Evolutionary conservation across 2,113 vertebrate genomes (phyloP).

Genomic region (Cephalopholis sonnerati): DNA sequence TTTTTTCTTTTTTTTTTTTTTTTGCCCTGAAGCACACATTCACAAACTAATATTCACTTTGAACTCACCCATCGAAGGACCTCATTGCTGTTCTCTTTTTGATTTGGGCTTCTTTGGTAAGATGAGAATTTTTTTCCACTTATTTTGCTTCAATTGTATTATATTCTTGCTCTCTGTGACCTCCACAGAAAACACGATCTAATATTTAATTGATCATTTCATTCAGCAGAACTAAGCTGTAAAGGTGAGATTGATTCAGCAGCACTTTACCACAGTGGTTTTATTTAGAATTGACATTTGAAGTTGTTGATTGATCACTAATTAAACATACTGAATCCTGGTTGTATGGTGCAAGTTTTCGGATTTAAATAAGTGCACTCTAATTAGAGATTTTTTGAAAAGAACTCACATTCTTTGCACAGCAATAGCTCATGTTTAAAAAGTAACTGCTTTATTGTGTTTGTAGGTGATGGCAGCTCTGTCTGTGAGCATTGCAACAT

Average conservation of each 20-base stretch:
- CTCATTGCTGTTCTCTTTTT: neutral
- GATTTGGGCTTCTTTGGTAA: neutral
- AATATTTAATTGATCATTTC: neutral
- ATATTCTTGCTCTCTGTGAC: neutral
- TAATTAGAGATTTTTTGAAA: neutral
- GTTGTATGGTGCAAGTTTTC: neutral
- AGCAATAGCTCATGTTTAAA: neutral
- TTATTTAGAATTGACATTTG: neutral
- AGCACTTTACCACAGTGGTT: neutral
- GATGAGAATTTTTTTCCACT: neutral
- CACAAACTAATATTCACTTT: neutral
- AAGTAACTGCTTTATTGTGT: neutral
- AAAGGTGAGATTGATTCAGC: no score
- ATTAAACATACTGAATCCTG: neutral
- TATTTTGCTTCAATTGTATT: neutral
- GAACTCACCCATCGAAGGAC: no score
- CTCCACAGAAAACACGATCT: neutral
- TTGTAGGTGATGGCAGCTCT: slow-evolving; percentile 6
- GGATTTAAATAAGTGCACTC: neutral
- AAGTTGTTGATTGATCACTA: neutral
- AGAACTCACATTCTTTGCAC: neutral
- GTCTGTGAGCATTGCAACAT: neutral
- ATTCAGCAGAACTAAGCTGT: neutral
- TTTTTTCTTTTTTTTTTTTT: no score
- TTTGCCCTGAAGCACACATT: no score